Conservation (phyloP, 2,797 vertebrate genomes). For the Gambusia yucatana region DNA sequence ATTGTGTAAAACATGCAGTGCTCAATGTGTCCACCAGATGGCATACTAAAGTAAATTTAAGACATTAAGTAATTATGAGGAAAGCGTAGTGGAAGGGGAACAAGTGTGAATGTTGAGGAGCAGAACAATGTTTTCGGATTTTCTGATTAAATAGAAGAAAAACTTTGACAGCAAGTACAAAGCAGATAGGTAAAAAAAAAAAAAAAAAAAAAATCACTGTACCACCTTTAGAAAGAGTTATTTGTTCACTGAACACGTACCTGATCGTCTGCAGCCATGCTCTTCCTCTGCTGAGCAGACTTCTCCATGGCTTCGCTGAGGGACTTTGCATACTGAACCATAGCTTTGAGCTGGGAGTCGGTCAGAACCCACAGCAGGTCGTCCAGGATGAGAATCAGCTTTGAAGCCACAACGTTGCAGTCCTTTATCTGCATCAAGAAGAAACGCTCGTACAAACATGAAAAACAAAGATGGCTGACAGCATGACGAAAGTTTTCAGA, state of each 20-base stretch:
- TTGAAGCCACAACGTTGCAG: conserved; percentile 96
- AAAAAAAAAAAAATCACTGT: not conserved
- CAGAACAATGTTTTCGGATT: not conserved
- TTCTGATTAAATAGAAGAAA: conserved; percentile 1
- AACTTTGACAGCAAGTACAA: not conserved
- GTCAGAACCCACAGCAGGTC: conserved; percentile 98
- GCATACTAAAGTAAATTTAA: conserved; percentile 6
- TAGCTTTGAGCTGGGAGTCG: conserved; percentile 98
- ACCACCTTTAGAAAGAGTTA: not conserved
- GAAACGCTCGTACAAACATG: conserved; percentile 11
- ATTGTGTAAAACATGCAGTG: conserved; percentile 19
- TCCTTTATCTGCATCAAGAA: conserved; percentile 88
- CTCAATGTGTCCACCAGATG: conserved; percentile 55
- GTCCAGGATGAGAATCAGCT: conserved; percentile 94
- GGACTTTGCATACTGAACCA: conserved; percentile 99
- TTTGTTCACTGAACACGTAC: conserved; percentile 28
- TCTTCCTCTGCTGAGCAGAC: conserved; percentile 96
- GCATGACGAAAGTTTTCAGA: conserved; percentile 2
- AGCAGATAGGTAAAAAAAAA: not conserved
- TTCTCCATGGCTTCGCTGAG: conserved; percentile 98
- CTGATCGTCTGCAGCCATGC: conserved; percentile 89
- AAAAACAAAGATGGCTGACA: conserved; percentile 21
- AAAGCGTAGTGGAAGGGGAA: not conserved
- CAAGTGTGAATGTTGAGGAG: conserved; percentile 22
- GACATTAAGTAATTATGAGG: not conserved